Evolutionary conservation across 1,140 invertebrate species (phyloP), one percentile per base, ranked within the genome.

Genomic region (Nymphalis io): DNA sequence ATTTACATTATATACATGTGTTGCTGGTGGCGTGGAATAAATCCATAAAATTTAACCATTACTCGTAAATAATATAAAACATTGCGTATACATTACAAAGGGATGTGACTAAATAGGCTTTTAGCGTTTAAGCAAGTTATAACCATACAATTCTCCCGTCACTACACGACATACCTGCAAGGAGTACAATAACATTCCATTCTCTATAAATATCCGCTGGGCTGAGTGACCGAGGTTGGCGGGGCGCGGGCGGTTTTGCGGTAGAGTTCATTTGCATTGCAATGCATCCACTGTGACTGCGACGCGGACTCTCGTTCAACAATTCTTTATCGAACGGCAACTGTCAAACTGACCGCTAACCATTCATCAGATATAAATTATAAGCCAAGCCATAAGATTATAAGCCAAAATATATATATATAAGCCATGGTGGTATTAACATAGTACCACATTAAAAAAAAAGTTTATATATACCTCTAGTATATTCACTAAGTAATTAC

Each of bases 211-310:
- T 89, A 87, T 71, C 70, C 73, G 72, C 69, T 80, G 74, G 75
- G 74, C 75, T 76, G 78, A 78, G 74, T 77, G 76, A 78, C 73
- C 72, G 80, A 70, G 78, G 74, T 60, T 67, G 64, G 63, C 63
- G 72, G 57, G 38, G 70, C 33, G 66, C 62, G 69, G 69, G 75
- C 53, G 48, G 70, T 67, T 71, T 68, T 75, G 78, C 75, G 75
- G 68, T 70, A 70, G 79, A 87, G 85, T 87, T 87, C 84, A 87
- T 89, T 89, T 89, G 85, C 85, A 85, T 85, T 73, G 77, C 73
- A 73, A 77, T 83, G 80, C 83, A 81, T 68, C 42, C 60, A 59
- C 68, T 39, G 60, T 48, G 68, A 16, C 44, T 6, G 33, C 60
- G 20, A 12, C 59, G 59, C 59, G 18, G 13, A 27, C 21, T 39